phyloP scores from a whole-genome alignment of 2,888 invertebrate species.

The Dryadula phaetusa region DNA sequence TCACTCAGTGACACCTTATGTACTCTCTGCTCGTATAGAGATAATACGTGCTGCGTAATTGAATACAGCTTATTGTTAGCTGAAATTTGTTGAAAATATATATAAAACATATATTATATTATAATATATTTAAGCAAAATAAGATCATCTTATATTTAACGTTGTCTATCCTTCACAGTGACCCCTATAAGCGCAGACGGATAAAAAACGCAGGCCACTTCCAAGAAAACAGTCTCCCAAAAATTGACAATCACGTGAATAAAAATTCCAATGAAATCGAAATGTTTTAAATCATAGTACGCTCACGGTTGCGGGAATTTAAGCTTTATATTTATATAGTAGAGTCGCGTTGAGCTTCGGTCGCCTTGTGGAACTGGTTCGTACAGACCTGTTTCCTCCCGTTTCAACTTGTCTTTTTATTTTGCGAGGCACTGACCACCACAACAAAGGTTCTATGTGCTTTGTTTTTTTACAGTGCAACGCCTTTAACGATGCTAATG shows the following conservation, averaged over 20 bases:
- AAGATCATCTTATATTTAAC: background rate
- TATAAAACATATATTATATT: background rate
- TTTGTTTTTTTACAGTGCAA: slow-evolving; percentile 67
- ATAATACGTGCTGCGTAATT: too few relatives aligned
- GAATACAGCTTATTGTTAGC: background rate
- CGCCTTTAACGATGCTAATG: slow-evolving; percentile 49
- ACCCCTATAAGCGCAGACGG: slow-evolving; percentile 45
- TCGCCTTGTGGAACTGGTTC: slow-evolving; percentile 72
- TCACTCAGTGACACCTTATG: too few relatives aligned
- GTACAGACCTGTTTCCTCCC: slow-evolving; percentile 64
- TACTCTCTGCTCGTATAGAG: too few relatives aligned
- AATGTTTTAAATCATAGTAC: slow-evolving; percentile 75
- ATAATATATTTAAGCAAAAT: background rate
- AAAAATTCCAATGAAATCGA: slow-evolving; percentile 82
- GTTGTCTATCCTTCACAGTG: slow-evolving; percentile 42
- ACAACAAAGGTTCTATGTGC: slow-evolving; percentile 80
- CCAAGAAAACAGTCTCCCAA: slow-evolving; percentile 51
- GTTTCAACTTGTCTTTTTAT: slow-evolving; percentile 70
- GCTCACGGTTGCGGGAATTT: slow-evolving; percentile 34
- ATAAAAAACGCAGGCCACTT: slow-evolving; percentile 47
- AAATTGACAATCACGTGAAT: slow-evolving; percentile 53
- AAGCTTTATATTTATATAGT: slow-evolving; percentile 46
- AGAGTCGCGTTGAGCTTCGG: slow-evolving; percentile 55
- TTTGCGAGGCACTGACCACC: slow-evolving; percentile 82
- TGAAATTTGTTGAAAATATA: background rate